Evolutionary conservation across 2,113 vertebrate genomes (phyloP).

Genomic region (Thamnophis sirtalis): DNA sequence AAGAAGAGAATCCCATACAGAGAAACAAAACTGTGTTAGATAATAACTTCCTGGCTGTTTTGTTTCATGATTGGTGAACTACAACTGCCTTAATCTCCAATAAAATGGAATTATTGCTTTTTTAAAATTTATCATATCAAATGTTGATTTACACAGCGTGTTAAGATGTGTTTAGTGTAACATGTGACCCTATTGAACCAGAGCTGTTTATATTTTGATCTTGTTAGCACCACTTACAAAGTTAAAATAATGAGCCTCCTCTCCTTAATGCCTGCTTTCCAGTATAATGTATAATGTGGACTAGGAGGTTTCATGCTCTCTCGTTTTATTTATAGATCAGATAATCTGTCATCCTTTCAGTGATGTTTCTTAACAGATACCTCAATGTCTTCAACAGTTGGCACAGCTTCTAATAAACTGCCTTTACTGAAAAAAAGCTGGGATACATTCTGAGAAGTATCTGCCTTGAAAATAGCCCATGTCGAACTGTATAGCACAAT

Average conservation of each 20-base stretch:
- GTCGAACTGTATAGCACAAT: background rate
- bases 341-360: background rate
- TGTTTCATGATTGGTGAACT: background rate
- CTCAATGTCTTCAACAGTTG: background rate
- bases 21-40: background rate
- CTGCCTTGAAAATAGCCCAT: background rate
- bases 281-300: background rate
- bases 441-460: background rate
- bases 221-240: background rate
- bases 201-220: background rate
- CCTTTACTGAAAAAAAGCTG: background rate
- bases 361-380: background rate
- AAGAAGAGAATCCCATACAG: background rate
- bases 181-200: background rate
- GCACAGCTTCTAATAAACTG: background rate
- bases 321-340: background rate
- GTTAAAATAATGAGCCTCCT: background rate
- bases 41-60: background rate
- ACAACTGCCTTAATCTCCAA: background rate
- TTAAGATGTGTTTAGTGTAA: background rate
- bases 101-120: background rate
- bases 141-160: background rate
- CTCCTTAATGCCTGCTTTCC: background rate
- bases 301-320: background rate
- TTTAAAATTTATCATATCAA: background rate